These are phyloP conservation scores for Cordylochernes scorpioides DNA, from an alignment of 2,888 invertebrate genomes.

Conservation along the genomic window DNA sequence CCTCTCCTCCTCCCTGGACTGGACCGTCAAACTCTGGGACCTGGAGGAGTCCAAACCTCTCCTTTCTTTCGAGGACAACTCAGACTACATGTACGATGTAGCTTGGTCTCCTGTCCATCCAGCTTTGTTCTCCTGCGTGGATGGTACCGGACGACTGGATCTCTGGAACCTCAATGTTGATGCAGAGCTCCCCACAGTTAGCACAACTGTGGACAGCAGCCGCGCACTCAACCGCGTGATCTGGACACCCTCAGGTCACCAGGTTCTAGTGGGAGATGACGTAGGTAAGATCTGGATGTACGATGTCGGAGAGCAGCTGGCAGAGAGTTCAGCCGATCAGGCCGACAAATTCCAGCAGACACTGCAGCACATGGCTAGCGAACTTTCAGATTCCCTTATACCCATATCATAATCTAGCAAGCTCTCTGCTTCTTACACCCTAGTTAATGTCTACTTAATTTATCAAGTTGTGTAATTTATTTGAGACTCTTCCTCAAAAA, in stretches of 20 bases:
- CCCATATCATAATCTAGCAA: no score
- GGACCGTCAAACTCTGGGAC: constrained; percentile 97
- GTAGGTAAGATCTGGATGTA: constrained; percentile 80
- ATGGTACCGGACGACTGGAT: constrained; percentile 74
- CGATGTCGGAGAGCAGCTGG: constrained; percentile 87
- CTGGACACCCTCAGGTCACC: constrained; percentile 78
- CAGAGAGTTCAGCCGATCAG: no score
- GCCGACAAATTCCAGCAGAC: no score
- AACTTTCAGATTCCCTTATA: no score
- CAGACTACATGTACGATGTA: constrained; percentile 87
- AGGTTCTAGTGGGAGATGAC: constrained; percentile 80
- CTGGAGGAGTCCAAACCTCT: constrained; percentile 73
- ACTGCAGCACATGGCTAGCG: no score
- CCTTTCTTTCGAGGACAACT: constrained; percentile 91
- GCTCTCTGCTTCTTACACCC: no score
- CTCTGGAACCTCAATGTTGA: constrained; percentile 90
- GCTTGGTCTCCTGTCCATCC: constrained; percentile 97
- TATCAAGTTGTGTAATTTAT: no score
- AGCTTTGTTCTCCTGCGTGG: constrained; percentile 82
- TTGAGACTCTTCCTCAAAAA: no score
- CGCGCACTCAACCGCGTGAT: constrained; percentile 73
- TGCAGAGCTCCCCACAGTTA: constrained; percentile 78
- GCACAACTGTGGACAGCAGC: constrained; percentile 48
- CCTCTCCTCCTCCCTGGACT: constrained; percentile 85
- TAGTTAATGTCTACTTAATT: no score